Conservation (phyloP, 1,140 invertebrate genomes). For the Drosophila insularis region DNA sequence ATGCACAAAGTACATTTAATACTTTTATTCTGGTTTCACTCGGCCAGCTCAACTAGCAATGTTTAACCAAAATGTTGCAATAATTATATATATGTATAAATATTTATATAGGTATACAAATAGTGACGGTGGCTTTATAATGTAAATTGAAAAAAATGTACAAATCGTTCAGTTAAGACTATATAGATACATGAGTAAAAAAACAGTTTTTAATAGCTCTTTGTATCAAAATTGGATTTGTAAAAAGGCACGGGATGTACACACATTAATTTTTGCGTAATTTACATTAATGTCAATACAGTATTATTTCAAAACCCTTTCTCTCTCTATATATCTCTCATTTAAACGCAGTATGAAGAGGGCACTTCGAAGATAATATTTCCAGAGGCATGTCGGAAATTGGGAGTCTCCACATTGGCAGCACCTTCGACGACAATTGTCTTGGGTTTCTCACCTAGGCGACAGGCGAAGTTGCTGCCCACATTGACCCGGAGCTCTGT, state of each 20-base stretch:
- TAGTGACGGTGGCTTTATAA: conserved; percentile 52
- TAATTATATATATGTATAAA: too few relatives aligned
- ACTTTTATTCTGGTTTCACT: conserved; percentile 42
- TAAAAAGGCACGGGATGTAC: conserved; percentile 56
- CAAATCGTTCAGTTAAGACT: conserved; percentile 32
- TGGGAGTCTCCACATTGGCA: conserved; percentile 71
- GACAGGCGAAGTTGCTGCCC: conserved; percentile 65
- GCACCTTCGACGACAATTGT: conserved; percentile 72
- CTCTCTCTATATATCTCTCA: too few relatives aligned
- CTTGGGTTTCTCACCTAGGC: conserved; percentile 69
- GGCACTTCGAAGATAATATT: conserved; percentile 82
- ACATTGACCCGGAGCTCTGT: conserved; percentile 78
- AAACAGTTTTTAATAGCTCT: conserved; percentile 20
- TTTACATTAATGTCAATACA: conserved; percentile 46
- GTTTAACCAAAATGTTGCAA: conserved; percentile 1
- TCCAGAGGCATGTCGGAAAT: conserved; percentile 64
- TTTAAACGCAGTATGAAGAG: conserved; percentile 71
- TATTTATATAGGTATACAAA: conserved; percentile 21
- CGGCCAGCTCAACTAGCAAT: conserved; percentile 49
- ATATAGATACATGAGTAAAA: conserved; percentile 20
- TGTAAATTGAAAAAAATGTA: conserved; percentile 60
- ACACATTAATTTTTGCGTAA: conserved; percentile 44
- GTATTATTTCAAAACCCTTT: background rate
- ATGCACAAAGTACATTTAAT: conserved; percentile 77
- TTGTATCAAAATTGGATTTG: conserved; percentile 26